These are phyloP conservation scores for Chromis chromis DNA, from an alignment of 2,797 vertebrate species.

Conservation along the genomic window DNA sequence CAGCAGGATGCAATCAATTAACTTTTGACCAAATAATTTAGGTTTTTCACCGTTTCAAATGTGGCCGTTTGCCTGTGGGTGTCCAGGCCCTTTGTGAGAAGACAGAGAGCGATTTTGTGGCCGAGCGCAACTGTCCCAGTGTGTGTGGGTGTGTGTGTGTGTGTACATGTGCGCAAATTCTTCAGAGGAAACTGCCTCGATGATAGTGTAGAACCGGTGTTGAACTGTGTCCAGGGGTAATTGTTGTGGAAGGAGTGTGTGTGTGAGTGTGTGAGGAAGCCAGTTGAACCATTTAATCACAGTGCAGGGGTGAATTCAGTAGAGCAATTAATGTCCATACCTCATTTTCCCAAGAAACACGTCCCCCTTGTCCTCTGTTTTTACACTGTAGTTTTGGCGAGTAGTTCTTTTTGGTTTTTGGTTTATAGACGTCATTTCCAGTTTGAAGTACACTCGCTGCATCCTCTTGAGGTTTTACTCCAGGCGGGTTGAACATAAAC, in stretches of 20 bases:
- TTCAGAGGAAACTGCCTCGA: constrained; percentile 39
- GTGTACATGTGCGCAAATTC: constrained; percentile 22
- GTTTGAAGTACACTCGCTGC: neutral
- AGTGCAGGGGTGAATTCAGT: constrained; percentile 49
- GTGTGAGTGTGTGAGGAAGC: constrained; percentile 18
- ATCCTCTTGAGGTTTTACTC: constrained; percentile 31
- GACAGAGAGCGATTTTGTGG: constrained; percentile 32
- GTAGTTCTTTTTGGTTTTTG: neutral
- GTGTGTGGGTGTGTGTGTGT: neutral
- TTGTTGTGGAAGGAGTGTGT: constrained; percentile 44
- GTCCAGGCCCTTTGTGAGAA: constrained; percentile 41
- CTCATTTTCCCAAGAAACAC: constrained; percentile 40
- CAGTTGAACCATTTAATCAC: constrained; percentile 63
- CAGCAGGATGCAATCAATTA: constrained; percentile 68
- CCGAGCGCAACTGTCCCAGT: neutral
- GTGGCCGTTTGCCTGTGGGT: constrained; percentile 46
- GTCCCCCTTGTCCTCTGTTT: constrained; percentile 2
- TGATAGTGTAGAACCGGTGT: constrained; percentile 48
- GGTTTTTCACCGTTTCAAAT: constrained; percentile 44
- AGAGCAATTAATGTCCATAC: constrained; percentile 44
- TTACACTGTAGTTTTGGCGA: neutral
- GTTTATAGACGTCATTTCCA: constrained; percentile 8
- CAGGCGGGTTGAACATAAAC: constrained; percentile 33
- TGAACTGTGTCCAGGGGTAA: constrained; percentile 59
- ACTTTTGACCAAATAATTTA: constrained; percentile 63